A percentile compares a stretch with the other conserved stretches of the same genome.
These are phyloP conservation scores for Parapristionchus giblindavisi DNA, from an alignment of 2,888 invertebrate genomes.

Conservation along the genomic window DNA sequence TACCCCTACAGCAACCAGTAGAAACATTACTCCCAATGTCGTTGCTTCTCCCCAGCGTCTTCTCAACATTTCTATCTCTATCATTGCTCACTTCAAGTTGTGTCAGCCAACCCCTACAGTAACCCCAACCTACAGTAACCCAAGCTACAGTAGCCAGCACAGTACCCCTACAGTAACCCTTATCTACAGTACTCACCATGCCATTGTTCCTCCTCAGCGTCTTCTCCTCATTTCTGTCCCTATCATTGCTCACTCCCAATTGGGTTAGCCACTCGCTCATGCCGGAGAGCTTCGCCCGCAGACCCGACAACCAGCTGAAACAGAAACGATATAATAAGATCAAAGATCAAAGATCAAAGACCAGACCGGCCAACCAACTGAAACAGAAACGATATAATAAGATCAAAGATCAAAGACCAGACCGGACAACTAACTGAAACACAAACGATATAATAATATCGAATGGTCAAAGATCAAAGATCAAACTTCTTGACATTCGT, in stretches of 20 bases:
- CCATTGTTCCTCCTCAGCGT: background rate
- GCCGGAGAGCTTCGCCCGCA: conserved; percentile 51
- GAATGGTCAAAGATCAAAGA: background rate
- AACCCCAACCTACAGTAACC: too few relatives aligned
- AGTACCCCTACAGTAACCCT: too few relatives aligned
- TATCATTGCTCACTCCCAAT: conserved; percentile 44
- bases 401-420: background rate
- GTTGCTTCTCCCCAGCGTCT: too few relatives aligned
- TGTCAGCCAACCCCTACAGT: too few relatives aligned
- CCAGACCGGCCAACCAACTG: too few relatives aligned
- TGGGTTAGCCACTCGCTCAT: conserved; percentile 61
- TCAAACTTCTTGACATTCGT: background rate
- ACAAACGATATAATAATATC: background rate
- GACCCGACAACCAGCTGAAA: conserved; percentile 62
- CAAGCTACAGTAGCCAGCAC: too few relatives aligned
- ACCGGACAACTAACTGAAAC: background rate
- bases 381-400: background rate
- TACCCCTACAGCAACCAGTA: too few relatives aligned
- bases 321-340: background rate
- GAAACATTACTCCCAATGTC: too few relatives aligned
- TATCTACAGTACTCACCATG: too few relatives aligned
- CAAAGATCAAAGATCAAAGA: background rate
- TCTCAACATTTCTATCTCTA: too few relatives aligned
- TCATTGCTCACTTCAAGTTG: too few relatives aligned
- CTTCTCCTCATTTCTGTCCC: conserved; percentile 13